Evolutionary conservation across 2,113 vertebrate species (phyloP).

Genomic region (Nerophis ophidion): DNA sequence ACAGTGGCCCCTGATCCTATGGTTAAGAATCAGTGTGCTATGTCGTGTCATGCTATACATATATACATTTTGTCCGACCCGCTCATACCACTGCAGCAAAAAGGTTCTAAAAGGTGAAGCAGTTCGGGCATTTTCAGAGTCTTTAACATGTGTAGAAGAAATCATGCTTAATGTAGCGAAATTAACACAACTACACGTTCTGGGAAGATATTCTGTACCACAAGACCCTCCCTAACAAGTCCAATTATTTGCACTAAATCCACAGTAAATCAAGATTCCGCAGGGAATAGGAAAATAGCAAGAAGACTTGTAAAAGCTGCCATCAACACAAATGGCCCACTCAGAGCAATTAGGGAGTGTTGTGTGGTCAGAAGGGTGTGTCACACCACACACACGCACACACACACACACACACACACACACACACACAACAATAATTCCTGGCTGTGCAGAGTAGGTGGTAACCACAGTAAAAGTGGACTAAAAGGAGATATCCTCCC

Average conservation of each 20-base stretch:
- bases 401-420: constrained; percentile 13
- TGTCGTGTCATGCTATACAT: too few species aligned
- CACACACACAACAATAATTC: constrained; percentile 42
- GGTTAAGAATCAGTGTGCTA: too few species aligned
- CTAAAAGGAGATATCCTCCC: constrained; percentile 19
- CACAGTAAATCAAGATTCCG: constrained; percentile 27
- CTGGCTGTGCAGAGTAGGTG: constrained; percentile 39
- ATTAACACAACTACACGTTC: too few species aligned
- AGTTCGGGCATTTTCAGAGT: not conserved
- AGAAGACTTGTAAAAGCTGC: constrained; percentile 40
- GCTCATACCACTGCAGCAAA: too few species aligned
- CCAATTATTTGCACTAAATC: constrained; percentile 9
- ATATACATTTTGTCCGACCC: too few species aligned
- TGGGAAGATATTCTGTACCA: too few species aligned
- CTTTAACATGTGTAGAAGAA: not conserved
- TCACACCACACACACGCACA: constrained; percentile 15
- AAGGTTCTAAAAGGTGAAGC: not conserved
- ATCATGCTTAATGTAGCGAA: too few species aligned
- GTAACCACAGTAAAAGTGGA: constrained; percentile 30
- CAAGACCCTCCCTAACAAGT: constrained; percentile 13
- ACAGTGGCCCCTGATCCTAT: too few species aligned
- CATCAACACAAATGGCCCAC: constrained; percentile 31
- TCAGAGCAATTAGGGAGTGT: constrained; percentile 20
- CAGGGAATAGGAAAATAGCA: constrained; percentile 48
- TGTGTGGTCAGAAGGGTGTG: constrained; percentile 57